Conservation (phyloP, 2,797 vertebrate species). For the Microtus californicus region DNA sequence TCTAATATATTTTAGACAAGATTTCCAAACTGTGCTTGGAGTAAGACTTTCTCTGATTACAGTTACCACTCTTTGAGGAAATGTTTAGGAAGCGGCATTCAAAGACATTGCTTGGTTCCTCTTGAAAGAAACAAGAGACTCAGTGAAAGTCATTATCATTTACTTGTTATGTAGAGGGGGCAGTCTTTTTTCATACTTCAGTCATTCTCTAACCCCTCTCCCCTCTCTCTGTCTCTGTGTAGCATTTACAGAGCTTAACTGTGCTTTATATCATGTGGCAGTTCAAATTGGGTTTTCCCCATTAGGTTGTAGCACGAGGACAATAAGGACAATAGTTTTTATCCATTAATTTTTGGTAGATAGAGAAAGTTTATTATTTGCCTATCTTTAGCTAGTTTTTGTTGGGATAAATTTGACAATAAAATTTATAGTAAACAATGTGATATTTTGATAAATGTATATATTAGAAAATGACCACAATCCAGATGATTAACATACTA, state of each 20-base stretch:
- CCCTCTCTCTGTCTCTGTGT: rapidly evolving
- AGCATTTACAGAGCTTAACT: background rate
- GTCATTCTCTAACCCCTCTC: background rate
- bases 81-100: background rate
- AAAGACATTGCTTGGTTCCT: background rate
- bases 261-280: background rate
- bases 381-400: background rate
- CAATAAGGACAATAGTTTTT: background rate
- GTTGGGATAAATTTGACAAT: background rate
- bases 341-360: background rate
- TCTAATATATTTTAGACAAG: background rate
- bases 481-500: background rate
- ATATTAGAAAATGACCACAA: background rate
- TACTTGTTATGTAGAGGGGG: background rate
- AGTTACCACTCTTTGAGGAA: background rate
- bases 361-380: background rate
- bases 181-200: background rate
- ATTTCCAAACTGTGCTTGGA: slow-evolving; percentile 6
- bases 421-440: background rate
- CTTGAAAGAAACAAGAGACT: background rate
- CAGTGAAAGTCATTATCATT: background rate
- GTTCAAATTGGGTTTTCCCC: background rate
- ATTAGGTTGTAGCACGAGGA: background rate
- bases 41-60: background rate
- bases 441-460: background rate